These are phyloP conservation scores for Cnemophilus loriae DNA, from an alignment of 2,113 vertebrate genomes.

Conservation along the genomic window DNA sequence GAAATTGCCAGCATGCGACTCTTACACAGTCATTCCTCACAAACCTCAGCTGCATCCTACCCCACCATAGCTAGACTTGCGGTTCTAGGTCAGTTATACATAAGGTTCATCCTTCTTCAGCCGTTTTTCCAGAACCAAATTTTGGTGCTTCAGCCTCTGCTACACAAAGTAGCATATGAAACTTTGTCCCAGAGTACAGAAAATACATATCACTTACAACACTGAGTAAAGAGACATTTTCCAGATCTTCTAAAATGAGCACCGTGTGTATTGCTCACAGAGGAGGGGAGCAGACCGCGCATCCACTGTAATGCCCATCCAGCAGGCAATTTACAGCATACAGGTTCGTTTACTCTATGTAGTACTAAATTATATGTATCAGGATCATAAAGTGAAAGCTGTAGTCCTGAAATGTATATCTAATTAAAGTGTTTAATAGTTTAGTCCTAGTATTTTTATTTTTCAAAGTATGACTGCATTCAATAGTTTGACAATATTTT, in stretches of 20 bases:
- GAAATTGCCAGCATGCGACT: neutral
- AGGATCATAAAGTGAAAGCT: neutral
- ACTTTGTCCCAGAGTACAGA: neutral
- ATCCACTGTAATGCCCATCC: neutral
- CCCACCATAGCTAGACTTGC: neutral
- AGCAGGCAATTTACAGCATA: neutral
- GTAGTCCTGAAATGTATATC: neutral
- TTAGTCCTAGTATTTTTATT: neutral
- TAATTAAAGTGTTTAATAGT: neutral
- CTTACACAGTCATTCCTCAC: neutral
- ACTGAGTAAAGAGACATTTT: neutral
- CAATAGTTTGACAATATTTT: neutral
- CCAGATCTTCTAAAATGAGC: neutral
- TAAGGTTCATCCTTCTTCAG: neutral
- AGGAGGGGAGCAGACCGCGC: neutral
- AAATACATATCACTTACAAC: neutral
- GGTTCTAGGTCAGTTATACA: neutral
- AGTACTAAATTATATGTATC: neutral
- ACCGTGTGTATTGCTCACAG: neutral
- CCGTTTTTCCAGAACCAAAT: neutral
- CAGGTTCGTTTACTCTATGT: neutral
- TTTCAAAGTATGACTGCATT: neutral
- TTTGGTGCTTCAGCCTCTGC: neutral
- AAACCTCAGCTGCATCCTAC: neutral
- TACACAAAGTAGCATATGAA: neutral